Base-by-base conservation (phyloP, 2,888 invertebrate species). In the Hirudinaria manillensis region DNA sequence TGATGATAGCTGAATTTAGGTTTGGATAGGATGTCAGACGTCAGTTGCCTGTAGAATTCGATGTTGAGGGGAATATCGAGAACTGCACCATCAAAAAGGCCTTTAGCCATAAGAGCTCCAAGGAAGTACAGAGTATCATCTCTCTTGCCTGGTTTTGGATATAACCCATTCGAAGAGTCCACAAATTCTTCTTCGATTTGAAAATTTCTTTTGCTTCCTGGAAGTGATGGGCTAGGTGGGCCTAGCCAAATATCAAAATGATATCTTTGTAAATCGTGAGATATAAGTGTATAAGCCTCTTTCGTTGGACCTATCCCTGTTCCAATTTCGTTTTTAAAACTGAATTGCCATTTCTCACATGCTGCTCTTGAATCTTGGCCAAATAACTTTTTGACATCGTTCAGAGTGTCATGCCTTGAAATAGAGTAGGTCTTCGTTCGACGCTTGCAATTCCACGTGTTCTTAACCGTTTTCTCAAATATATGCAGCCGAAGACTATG, bases 41-140 rank as follows among this genome's bases (percentile, higher is more conserved):
- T 6, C 83, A 97, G 86, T 97, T 98, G 98, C 79, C 94, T 94
- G 88, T 96, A 98, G 87, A 98, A 93, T 68, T 93, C 91, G 82
- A 91, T 89, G 80, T 95, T 95, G 84, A 99, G 90, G 71, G 96
- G 96, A 79, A 99, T 89, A 88, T 99, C 79, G 79, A 96, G 95
- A 94, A 99, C 96, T 88, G 98, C 89, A 3, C 95, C 96, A 87
- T 99, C 99, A 91, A 98, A 95, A 77, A 99, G 92, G 61, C 98
- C 95, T 86, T 99, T 98, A 16, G 97, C 99, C 93, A 99, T 94
- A 85, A 99, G 93, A 84, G 96, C 96, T 45, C 99, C 99, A 78
- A 99, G 89, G 86, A 98, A 95, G 83, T 93, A 91, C 86, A 96
- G 98, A 86, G 96, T 96, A 24, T 70, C 51, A 10, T 13, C 2